Evolutionary conservation across 2,888 invertebrate species (phyloP), one percentile per base, ranked within the genome.

Genomic region (Liopterus haemorrhoidalis): DNA sequence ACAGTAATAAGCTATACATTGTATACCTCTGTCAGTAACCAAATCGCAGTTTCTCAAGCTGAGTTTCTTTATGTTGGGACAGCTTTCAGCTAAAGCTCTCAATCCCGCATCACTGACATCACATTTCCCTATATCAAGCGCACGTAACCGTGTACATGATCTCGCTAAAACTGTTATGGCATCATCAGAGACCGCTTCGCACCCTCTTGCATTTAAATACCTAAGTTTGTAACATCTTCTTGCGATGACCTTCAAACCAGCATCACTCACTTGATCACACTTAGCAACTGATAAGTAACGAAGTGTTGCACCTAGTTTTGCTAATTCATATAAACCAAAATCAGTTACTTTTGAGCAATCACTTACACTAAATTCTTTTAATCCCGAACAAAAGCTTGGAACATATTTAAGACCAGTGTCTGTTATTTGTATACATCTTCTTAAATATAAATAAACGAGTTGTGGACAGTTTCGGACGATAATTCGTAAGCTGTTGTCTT

Each of bases 201-300:
- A 94, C 5, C 93, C 93, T 32, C 94, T 75, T 1, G 90, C 87
- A 67, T 94, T 94, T 43, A 94, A 73, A 66, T 94, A 94, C 16
- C 89, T 74, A 38, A 94, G 69, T 64, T 90, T 91, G 65, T 88
- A 88, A 63, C 94, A 94, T 44, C 89, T 79, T 25, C 88, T 74
- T 0, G 91, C 91, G 5, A 94, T 78, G 24, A 90, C 87, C 54
- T 88, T 80, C 2, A 94, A 73, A 0, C 93, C 93, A 0, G 90
- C 89, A 63, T 94, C 94, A 24, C 86, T 89, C 2, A 94, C 86
- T 65, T 86, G 84, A 54, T 90, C 90, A 70, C 94, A 94, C 68
- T 94, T 94, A 14, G 93, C 93, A 18, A 93, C 90, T 18, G 92
- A 93, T 9, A 94, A 77, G 67, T 94, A 94, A 12, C 93, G 78